Base-by-base conservation (phyloP, 64 coral and sea anemone species). In the Pachyseris speciosa region DNA sequence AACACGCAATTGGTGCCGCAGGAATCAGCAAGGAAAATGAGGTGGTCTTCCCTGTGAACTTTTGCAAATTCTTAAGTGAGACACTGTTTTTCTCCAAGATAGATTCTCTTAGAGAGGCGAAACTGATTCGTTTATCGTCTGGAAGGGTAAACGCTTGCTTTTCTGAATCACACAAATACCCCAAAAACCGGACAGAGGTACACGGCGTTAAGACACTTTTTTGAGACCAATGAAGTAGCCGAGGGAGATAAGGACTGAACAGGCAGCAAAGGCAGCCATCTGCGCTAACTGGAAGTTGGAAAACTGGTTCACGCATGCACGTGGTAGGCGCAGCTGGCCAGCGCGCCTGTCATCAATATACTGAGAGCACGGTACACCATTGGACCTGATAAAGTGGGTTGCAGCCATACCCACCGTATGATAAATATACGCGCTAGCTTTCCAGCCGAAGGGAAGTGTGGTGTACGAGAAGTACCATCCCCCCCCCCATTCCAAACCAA, bases 91-190 rank as follows among this genome's bases (percentile, higher is more conserved):
- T 43, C 15, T 37, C 1, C 26, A 69, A 34, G 20, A 81, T 80
- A 9, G 58, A 20, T 68, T 90, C 57, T 36, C 88, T 36, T 19
- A 83, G 40, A 15, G 38, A 7, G 3, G 40, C 24, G 55, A 90
- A 90, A 11, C 78, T 90, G 4, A 27, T 30, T 32, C 20, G 37
- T 36, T 80, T 90, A 29, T 90, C 87, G 5, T 30, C 10, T 25
- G 72, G 87, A 8, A 90, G 11, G 29, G 65, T 26, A 44, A 90
- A 90, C 6, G 72, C 74, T 67, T 80, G 51, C 31, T 80, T 55
- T 9, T 52, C 27, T 37, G 75, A 80, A 34, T 80, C 50, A 45
- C n/a, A n/a, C 45, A 80, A 26, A 48, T 76, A 76, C n/a, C 73
- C 73, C 31, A 48, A 41, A 48, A 76, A 76, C n/a, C 73, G 0